Base-by-base conservation (phyloP, 2,113 vertebrate genomes). In the Poeciliopsis turrubarensis region DNA sequence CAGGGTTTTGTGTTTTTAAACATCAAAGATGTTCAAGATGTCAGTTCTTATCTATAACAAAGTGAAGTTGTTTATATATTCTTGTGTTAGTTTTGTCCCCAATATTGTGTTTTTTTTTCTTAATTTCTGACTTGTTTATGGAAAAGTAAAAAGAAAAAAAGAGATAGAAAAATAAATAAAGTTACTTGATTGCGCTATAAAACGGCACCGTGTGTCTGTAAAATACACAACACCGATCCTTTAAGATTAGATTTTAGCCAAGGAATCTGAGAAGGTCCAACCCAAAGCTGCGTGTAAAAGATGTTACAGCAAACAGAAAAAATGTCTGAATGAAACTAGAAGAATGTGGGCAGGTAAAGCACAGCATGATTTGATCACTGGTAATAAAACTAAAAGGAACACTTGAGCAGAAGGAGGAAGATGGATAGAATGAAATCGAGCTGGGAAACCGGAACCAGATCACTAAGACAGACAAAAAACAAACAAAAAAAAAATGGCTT, bases 361-460 rank as follows among this genome's bases (percentile, higher is more conserved):
- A 60, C 15, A 51, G 65, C 41, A 78, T 15, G n/a, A 77, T 37
- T 72, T 7, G 1, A 65, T 29, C 34, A 54, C 79, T 73, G 29
- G 3, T 62, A 65, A 27, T 65, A 75, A 77, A 70, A 77, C 5
- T 47, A 31, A 65, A 75, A 65, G 34, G 65, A 72, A 66, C 34
- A 66, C 63, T 76, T 29, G 22, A 73, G 34, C 51, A 69, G 31
- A 17, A 63, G 25, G 30, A 41, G 12, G 13, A 51, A 79, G 77
- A 81, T 68, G 69, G 30, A 86, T 65, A 75, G 17, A 67, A 87
- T 77, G 84, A 47, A 72, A 68, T 29, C 65, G 71, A 65, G 79
- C 71, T 80, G 31, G 84, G 63, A 73, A 76, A 70, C 41, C 37
- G 86, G 63, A 75, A 74, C 68, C 41, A 63, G 31, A 77, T 2